Percentiles rank a stretch among this genome's conserved stretches.
Evolutionary conservation across 2,113 vertebrate genomes (phyloP).

Genomic region (Oryzias curvinotus): DNA sequence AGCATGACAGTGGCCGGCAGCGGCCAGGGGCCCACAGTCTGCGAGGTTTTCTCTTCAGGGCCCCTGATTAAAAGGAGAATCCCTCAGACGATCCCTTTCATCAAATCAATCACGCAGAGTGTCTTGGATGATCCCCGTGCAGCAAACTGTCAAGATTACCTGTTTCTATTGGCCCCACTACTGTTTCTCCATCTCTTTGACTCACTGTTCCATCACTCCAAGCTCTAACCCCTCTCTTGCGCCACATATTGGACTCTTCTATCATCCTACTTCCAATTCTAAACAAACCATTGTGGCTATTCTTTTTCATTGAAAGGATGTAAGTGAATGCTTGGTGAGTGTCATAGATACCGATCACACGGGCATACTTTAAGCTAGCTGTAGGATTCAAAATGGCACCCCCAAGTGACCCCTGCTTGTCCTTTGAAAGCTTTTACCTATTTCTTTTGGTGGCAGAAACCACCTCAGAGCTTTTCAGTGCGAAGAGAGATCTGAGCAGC

Average conservation of each 20-base stretch:
- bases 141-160: slow-evolving; percentile 73
- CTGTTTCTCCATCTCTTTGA: slow-evolving; percentile 49
- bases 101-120: slow-evolving; percentile 60
- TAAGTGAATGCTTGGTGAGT: no score
- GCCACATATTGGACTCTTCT: slow-evolving; percentile 53
- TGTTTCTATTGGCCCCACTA: slow-evolving; percentile 61
- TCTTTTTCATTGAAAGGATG: slow-evolving; percentile 12
- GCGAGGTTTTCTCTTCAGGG: slow-evolving; percentile 69
- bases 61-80: slow-evolving; percentile 78
- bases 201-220: slow-evolving; percentile 43
- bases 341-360: slow-evolving; percentile 52
- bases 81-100: slow-evolving; percentile 74
- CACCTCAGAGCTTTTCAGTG: slow-evolving; percentile 44
- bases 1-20: slow-evolving; percentile 76
- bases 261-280: slow-evolving; percentile 57
- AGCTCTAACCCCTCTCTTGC: slow-evolving; percentile 44
- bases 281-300: slow-evolving; percentile 41
- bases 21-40: slow-evolving; percentile 65
- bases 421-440: slow-evolving; percentile 53
- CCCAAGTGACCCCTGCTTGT: slow-evolving; percentile 51
- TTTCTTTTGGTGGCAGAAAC: slow-evolving; percentile 42
- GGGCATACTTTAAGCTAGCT: slow-evolving; percentile 41
- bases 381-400: slow-evolving; percentile 59
- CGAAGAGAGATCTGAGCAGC: slow-evolving; percentile 50
- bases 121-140: slow-evolving; percentile 67